Conservation (phyloP, 2,797 vertebrate species). For the Coilia nasus region DNA sequence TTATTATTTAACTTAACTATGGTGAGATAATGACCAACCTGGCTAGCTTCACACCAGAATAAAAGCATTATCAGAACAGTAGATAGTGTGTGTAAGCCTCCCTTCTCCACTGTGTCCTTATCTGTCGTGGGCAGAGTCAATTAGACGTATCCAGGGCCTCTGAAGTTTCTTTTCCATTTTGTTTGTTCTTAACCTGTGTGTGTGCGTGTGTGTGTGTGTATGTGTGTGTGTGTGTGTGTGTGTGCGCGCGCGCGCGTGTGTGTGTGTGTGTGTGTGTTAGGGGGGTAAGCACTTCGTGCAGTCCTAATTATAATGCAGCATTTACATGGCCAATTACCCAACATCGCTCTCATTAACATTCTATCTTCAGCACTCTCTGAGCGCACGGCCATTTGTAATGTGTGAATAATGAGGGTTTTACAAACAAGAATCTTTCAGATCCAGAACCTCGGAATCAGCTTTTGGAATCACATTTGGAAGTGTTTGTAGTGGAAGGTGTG, state of each 20-base stretch:
- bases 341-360: slow-evolving; percentile 62
- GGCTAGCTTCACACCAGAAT: not conserved
- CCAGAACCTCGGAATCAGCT: not conserved
- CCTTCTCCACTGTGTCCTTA: not conserved
- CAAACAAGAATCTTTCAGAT: not conserved
- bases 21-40: not conserved
- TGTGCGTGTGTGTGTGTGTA: slow-evolving; percentile 8
- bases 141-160: slow-evolving; percentile 41
- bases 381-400: slow-evolving; percentile 66
- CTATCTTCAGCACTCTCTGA: slow-evolving; percentile 65
- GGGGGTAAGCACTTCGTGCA: slow-evolving; percentile 66
- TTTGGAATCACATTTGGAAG: no score
- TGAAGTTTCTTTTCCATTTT: slow-evolving; percentile 59
- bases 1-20: not conserved
- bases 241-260: not conserved
- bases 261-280: slow-evolving; percentile 44
- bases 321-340: slow-evolving; percentile 78
- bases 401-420: not conserved
- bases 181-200: slow-evolving; percentile 67
- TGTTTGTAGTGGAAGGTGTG: no score
- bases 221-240: slow-evolving; percentile 16
- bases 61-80: not conserved
- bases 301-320: slow-evolving; percentile 76
- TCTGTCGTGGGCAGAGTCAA: not conserved
- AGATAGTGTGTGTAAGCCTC: no score